Conservation (phyloP, 2,113 vertebrate genomes). For the Riparia riparia region DNA sequence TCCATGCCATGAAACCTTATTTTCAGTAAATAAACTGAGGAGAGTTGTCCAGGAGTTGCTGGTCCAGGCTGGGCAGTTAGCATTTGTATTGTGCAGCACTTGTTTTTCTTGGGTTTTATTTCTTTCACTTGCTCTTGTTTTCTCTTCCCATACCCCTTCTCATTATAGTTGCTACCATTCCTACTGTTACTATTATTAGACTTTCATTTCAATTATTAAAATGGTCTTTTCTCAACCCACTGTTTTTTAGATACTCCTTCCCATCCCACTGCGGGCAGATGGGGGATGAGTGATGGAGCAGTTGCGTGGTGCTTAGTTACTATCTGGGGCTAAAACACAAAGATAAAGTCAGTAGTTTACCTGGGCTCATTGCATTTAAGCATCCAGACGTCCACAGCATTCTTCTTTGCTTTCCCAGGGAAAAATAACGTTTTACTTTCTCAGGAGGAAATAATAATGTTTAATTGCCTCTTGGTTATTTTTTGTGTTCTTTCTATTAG, state of each 20-base stretch:
- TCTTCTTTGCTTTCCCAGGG: neutral
- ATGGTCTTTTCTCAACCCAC: neutral
- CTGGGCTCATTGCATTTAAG: neutral
- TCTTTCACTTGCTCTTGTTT: neutral
- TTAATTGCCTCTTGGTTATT: neutral
- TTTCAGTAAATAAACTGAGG: neutral
- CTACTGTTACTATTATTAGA: neutral
- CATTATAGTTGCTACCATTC: neutral
- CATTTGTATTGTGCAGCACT: neutral
- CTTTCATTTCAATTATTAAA: neutral
- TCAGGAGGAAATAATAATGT: neutral
- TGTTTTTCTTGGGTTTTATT: neutral
- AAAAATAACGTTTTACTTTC: neutral
- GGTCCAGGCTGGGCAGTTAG: neutral
- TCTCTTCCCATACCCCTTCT: accelerated
- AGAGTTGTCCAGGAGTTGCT: neutral
- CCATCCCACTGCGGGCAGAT: neutral
- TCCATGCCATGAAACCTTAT: neutral
- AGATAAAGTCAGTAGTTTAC: neutral
- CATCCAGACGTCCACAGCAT: neutral
- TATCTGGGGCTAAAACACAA: neutral
- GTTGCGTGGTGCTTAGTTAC: neutral
- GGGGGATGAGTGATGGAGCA: neutral
- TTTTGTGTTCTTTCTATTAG: neutral
- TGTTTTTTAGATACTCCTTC: neutral